Percentiles rank a stretch among this genome's conserved stretches.
Evolutionary conservation across 2,113 vertebrate genomes (phyloP).

Genomic region (Gyps fulvus): DNA sequence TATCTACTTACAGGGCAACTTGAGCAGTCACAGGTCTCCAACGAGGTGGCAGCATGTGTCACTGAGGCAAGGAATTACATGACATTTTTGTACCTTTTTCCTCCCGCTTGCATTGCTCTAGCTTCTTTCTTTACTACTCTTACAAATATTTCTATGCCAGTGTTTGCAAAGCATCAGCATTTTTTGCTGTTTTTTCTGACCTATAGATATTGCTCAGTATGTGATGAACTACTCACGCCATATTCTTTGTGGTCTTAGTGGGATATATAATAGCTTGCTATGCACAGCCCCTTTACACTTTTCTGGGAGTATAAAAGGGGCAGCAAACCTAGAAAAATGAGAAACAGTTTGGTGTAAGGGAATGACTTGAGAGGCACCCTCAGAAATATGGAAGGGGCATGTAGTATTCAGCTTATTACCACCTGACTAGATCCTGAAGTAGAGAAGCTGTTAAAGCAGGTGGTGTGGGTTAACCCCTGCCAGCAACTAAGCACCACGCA

Average conservation of each 20-base stretch:
- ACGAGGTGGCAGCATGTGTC: rapidly evolving
- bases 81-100: background rate
- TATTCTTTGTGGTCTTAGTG: background rate
- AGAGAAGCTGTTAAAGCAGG: background rate
- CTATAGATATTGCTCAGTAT: background rate
- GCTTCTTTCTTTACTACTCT: background rate
- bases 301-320: background rate
- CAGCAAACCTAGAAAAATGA: background rate
- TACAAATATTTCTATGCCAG: background rate
- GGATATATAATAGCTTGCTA: background rate
- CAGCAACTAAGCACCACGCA: too few relatives aligned
- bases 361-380: background rate
- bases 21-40: background rate
- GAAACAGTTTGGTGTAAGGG: background rate
- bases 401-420: background rate
- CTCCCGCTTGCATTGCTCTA: background rate
- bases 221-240: background rate
- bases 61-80: background rate
- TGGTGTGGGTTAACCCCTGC: too few relatives aligned
- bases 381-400: background rate
- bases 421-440: background rate
- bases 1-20: background rate
- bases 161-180: background rate
- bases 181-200: background rate
- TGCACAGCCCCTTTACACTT: background rate